Percentiles rank a stretch among this genome's conserved stretches.
phyloP scores from a whole-genome alignment of 2,888 invertebrate genomes.

The Argynnis bischoffii region DNA sequence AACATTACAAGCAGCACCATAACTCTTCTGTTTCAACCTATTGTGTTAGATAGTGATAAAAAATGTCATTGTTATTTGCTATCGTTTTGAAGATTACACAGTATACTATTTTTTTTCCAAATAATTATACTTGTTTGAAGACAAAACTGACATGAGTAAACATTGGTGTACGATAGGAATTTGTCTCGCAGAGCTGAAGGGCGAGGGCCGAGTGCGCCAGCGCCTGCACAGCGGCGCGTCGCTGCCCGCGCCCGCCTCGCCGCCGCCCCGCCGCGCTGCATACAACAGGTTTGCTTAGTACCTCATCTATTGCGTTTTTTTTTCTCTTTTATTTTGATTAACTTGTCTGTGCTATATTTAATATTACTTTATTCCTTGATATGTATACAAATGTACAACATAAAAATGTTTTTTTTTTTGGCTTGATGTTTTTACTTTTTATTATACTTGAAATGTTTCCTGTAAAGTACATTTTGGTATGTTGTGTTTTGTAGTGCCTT shows the following conservation, averaged over 20 bases:
- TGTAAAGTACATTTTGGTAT: too few relatives aligned
- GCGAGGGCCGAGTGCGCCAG: slow-evolving; percentile 84
- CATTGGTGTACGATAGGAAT: slow-evolving; percentile 4
- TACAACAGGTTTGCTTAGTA: slow-evolving; percentile 49
- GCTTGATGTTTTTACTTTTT: too few relatives aligned
- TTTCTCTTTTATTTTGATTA: neutral
- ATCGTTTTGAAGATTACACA: too few relatives aligned
- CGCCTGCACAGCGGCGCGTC: slow-evolving; percentile 92
- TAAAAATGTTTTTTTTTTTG: too few relatives aligned
- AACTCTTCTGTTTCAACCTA: too few relatives aligned
- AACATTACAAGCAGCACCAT: too few relatives aligned
- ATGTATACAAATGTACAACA: too few relatives aligned
- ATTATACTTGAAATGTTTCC: too few relatives aligned
- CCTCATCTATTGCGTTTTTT: slow-evolving; percentile 9
- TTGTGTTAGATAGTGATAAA: too few relatives aligned
- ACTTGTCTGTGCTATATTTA: neutral
- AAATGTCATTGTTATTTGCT: too few relatives aligned
- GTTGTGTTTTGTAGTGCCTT: too few relatives aligned
- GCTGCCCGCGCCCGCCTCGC: slow-evolving; percentile 74
- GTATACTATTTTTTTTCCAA: neutral
- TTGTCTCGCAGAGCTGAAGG: slow-evolving; percentile 41
- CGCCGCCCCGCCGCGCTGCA: slow-evolving; percentile 78
- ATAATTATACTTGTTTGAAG: neutral
- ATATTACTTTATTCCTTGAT: too few relatives aligned
- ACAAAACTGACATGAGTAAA: neutral